Base-by-base conservation (phyloP, 2,113 vertebrate genomes). In the Lynx canadensis region DNA sequence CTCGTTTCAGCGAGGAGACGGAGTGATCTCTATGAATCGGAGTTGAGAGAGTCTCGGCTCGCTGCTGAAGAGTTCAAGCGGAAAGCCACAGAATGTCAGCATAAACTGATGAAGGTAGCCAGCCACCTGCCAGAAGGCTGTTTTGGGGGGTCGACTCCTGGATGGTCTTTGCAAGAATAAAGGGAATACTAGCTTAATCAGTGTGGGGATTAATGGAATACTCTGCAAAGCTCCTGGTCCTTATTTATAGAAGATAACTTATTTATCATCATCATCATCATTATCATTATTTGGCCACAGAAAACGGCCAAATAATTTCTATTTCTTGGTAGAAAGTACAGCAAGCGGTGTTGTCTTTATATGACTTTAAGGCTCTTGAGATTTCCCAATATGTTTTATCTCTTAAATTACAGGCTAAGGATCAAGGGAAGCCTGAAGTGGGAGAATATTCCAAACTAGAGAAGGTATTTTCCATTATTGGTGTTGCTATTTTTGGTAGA, bases 1-100 rank as follows among this genome's bases (percentile, higher is more conserved):
- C 99, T 99, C 68, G 99, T 99, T 21, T 99, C 99, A 0, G 99
- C 99, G 63, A 99, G 99, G 93, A 99, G 99, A 95, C 99, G 99
- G 68, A 99, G 99, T 11, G 99, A 99, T 98, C 99, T 99, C 89
- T 99, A 99, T 0, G 99, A 99, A 92, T 99, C 99, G 0, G 99
- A 99, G 98, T 98, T 99, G 97, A 99, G 99, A 83, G 99, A 99
- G 85, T 99, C 99, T 36, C 99, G 99, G 45, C 99, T 99, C 65
- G 99, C 98, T 31, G 99, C 99, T 0, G 99, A 99, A 84, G 99
- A 99, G 5, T 99, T 99, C 97, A 99, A 99, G 98, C 99, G 99
- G 96, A 99, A 99, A 98, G 99, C 99, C 11, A 98, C 99, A 1
- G 99, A 99, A 16, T 99, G 99, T 97, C 99, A 99, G 97, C 99